A percentile compares a stretch with the other conserved stretches of the same genome.
These are phyloP conservation scores for Gymnothorax reevesii DNA, from an alignment of 2,797 vertebrate genomes.

Conservation along the genomic window DNA sequence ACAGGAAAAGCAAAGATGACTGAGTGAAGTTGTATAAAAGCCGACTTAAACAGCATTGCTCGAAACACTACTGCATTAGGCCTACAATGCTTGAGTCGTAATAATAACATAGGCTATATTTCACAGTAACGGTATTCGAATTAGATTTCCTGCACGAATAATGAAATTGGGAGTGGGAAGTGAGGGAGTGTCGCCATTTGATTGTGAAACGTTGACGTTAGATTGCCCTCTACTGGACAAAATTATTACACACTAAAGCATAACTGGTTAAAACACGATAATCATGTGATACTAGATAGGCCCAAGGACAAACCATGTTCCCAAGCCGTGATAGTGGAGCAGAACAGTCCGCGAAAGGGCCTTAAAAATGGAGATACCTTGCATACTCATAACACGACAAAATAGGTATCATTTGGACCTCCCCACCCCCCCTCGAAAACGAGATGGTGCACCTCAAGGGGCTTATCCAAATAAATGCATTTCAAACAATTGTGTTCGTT, in stretches of 20 bases:
- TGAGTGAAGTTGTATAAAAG: background rate
- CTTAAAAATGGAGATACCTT: no score
- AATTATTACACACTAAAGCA: background rate
- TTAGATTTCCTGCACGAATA: background rate
- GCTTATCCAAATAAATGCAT: no score
- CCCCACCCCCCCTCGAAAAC: no score
- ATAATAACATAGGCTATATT: background rate
- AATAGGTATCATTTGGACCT: no score
- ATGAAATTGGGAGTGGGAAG: background rate
- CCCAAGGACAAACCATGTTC: background rate
- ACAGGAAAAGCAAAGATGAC: background rate
- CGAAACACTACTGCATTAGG: background rate
- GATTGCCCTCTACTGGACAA: conserved; percentile 20
- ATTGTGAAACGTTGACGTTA: background rate
- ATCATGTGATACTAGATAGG: background rate
- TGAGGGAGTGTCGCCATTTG: background rate
- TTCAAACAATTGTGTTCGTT: no score
- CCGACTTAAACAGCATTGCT: background rate
- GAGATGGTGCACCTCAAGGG: no score
- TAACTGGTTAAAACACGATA: background rate
- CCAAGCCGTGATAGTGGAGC: background rate
- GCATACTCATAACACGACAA: no score
- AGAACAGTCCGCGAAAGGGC: no score
- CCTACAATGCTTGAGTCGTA: background rate
- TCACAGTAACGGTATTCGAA: background rate